Percentiles rank a stretch among this genome's conserved stretches.
Evolutionary conservation across 2,113 vertebrate genomes (phyloP).

Genomic region (Saguinus imperator): DNA sequence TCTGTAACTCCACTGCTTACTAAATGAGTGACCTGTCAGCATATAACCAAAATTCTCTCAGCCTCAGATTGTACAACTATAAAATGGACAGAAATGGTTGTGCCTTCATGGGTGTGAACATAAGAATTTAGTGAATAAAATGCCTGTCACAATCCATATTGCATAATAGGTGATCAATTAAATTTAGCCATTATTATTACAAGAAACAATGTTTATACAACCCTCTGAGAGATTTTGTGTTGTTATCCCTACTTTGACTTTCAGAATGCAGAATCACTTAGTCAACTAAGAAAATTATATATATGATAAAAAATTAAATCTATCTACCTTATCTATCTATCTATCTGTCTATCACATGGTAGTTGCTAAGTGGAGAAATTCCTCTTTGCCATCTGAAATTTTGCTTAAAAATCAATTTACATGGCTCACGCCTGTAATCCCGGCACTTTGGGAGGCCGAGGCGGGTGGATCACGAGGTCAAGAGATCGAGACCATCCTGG

Average conservation of each 20-base stretch:
- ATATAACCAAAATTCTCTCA: background rate
- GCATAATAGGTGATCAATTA: accelerated
- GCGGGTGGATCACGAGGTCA: too few species aligned
- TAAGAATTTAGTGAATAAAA: background rate
- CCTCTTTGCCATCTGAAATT: too few species aligned
- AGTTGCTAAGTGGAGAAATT: too few species aligned
- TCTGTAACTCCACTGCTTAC: background rate
- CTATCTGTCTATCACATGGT: too few species aligned
- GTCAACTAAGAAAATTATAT: background rate
- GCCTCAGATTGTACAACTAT: too few species aligned
- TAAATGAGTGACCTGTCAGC: background rate
- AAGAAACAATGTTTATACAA: background rate
- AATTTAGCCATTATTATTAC: too few species aligned
- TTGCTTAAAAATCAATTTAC: too few species aligned
- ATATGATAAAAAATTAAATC: background rate
- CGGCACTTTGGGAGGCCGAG: too few species aligned
- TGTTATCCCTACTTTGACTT: background rate
- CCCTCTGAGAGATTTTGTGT: background rate
- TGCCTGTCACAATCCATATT: too few species aligned
- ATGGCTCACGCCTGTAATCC: too few species aligned
- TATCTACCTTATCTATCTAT: too few species aligned
- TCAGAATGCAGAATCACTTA: background rate
- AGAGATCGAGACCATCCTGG: too few species aligned
- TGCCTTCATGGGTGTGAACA: accelerated
- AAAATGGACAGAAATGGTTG: background rate